These are phyloP conservation scores for Amyelois transitella DNA, from an alignment of 1,140 invertebrate species.

Conservation along the genomic window DNA sequence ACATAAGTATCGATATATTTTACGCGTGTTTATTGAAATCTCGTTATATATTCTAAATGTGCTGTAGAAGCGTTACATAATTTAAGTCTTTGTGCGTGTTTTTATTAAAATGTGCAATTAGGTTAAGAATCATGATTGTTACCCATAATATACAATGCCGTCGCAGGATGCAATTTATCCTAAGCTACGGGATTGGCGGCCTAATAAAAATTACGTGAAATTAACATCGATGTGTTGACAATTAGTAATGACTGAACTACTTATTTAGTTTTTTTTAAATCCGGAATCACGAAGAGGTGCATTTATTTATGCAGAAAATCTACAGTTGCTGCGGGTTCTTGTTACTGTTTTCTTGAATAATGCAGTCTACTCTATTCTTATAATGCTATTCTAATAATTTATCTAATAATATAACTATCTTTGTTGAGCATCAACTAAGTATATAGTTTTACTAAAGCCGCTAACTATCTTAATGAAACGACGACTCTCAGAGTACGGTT, in stretches of 20 bases:
- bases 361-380: too few species aligned
- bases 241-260: slow-evolving; percentile 12
- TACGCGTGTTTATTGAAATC: slow-evolving; percentile 69
- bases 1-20: slow-evolving; percentile 53
- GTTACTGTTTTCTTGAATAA: background rate
- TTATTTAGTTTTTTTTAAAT: slow-evolving; percentile 16
- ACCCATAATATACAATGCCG: slow-evolving; percentile 53
- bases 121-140: slow-evolving; percentile 61
- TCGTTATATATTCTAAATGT: slow-evolving; percentile 64
- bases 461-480: too few species aligned
- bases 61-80: slow-evolving; percentile 45
- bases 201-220: background rate
- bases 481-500: too few species aligned
- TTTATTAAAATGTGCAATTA: slow-evolving; percentile 68
- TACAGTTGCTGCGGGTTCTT: background rate
- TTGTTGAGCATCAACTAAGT: too few species aligned
- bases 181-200: slow-evolving; percentile 2
- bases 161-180: slow-evolving; percentile 22
- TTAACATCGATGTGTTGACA: background rate
- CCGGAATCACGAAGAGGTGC: background rate
- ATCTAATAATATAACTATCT: too few species aligned
- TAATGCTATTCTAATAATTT: too few species aligned
- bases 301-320: background rate
- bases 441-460: too few species aligned
- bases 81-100: slow-evolving; percentile 64